A percentile compares a stretch with the other conserved stretches of the same genome.
These are phyloP conservation scores for Oryzias celebensis DNA, from an alignment of 2,113 vertebrate species.

Conservation along the genomic window DNA sequence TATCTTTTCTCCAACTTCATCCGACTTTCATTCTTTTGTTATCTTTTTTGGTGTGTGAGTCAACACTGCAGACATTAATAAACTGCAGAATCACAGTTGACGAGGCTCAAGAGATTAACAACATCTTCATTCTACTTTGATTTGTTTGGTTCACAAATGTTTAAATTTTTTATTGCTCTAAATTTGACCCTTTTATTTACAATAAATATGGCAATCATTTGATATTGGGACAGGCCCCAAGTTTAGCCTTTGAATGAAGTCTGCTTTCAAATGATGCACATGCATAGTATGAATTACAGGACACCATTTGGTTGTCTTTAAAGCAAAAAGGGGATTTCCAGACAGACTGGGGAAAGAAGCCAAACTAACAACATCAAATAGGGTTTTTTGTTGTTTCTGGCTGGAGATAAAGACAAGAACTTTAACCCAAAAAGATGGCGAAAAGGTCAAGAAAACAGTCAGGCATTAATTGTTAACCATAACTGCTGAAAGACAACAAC, in stretches of 20 bases:
- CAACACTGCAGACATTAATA: slow-evolving; percentile 74
- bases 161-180: slow-evolving; percentile 67
- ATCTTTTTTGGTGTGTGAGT: slow-evolving; percentile 63
- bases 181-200: slow-evolving; percentile 45
- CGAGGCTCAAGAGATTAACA: slow-evolving; percentile 32
- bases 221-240: slow-evolving; percentile 54
- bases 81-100: slow-evolving; percentile 36
- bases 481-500: slow-evolving; percentile 1
- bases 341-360: slow-evolving; percentile 43
- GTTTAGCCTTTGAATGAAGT: slow-evolving; percentile 69
- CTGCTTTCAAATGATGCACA: slow-evolving; percentile 59
- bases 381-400: slow-evolving; percentile 51
- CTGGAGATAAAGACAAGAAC: slow-evolving; percentile 44
- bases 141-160: slow-evolving; percentile 59
- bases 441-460: slow-evolving; percentile 46
- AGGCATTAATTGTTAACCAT: slow-evolving; percentile 5
- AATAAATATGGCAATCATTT: slow-evolving; percentile 48
- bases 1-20: slow-evolving; percentile 42
- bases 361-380: slow-evolving; percentile 61
- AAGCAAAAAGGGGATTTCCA: slow-evolving; percentile 70
- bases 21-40: slow-evolving; percentile 31
- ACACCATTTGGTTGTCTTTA: slow-evolving; percentile 70
- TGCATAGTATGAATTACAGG: slow-evolving; percentile 58
- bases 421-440: slow-evolving; percentile 24
- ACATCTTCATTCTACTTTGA: slow-evolving; percentile 21